A percentile compares a stretch with the other conserved stretches of the same genome.
These are phyloP conservation scores for Oligia strigilis DNA, from an alignment of 2,888 invertebrate species.

Conservation along the genomic window DNA sequence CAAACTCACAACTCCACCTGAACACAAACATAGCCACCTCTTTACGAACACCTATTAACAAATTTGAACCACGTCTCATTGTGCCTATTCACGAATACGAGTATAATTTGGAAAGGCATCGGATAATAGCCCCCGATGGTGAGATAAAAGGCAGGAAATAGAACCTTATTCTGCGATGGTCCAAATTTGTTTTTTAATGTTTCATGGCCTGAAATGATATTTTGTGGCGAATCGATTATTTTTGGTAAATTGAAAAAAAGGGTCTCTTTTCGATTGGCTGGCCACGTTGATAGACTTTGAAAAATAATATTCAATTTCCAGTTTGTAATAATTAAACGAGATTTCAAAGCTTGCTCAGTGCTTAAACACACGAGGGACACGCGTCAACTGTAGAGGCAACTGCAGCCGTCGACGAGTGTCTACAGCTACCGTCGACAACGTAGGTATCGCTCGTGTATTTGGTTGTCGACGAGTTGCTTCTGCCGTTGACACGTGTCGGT, in stretches of 20 bases:
- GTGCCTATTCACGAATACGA: conserved; percentile 63
- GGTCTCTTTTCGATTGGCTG: conserved; percentile 15
- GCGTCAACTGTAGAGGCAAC: too few relatives aligned
- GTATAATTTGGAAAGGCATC: conserved; percentile 70
- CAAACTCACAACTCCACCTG: not conserved
- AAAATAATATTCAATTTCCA: not conserved
- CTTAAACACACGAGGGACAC: too few relatives aligned
- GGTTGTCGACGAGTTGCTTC: too few relatives aligned
- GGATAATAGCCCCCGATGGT: conserved; percentile 68
- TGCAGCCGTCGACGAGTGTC: too few relatives aligned
- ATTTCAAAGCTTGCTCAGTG: not conserved
- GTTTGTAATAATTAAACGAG: not conserved
- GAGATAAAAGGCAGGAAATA: conserved; percentile 69
- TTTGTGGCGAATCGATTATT: conserved; percentile 31
- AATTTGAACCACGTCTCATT: conserved; percentile 55
- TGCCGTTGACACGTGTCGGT: too few relatives aligned
- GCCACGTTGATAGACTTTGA: not conserved
- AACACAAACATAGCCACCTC: conserved; percentile 33
- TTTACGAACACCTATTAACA: conserved; percentile 58
- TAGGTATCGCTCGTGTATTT: not conserved
- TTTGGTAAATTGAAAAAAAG: conserved; percentile 50
- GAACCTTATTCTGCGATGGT: conserved; percentile 67
- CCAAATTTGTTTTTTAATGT: conserved; percentile 55
- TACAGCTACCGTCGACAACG: too few relatives aligned
- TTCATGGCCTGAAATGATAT: conserved; percentile 36